Percentiles rank a stretch among this genome's conserved stretches.
Evolutionary conservation across 2,888 invertebrate species (phyloP).

Genomic region (Drosophila anomelani): DNA sequence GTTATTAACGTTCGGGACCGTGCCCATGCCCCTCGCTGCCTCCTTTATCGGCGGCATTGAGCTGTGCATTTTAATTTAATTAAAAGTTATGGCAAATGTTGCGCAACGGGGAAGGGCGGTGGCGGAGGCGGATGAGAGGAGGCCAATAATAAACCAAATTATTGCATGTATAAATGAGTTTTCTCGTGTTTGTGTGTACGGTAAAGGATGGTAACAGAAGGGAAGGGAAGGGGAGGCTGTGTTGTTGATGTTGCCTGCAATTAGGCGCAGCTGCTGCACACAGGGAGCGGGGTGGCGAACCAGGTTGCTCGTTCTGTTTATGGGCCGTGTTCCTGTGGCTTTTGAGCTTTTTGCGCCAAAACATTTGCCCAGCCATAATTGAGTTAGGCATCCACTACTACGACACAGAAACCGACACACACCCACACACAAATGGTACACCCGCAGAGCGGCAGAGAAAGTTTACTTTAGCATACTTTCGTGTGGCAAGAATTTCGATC

Average conservation of each 20-base stretch:
- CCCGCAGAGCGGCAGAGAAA: slow-evolving; percentile 26
- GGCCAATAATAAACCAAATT: slow-evolving; percentile 73
- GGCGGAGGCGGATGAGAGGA: slow-evolving; percentile 31
- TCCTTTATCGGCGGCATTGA: slow-evolving; percentile 49
- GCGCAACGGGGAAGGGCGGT: slow-evolving; percentile 37
- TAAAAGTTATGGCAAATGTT: slow-evolving; percentile 77
- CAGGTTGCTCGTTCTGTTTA: slow-evolving; percentile 40
- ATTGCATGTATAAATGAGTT: slow-evolving; percentile 79
- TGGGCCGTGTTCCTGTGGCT: slow-evolving; percentile 70
- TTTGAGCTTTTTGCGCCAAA: slow-evolving; percentile 73
- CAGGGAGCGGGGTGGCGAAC: slow-evolving; percentile 2
- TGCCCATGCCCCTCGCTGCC: slow-evolving; percentile 8
- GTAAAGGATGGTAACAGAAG: background rate
- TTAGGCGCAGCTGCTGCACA: slow-evolving; percentile 73
- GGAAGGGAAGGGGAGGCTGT: slow-evolving; percentile 1
- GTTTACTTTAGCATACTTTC: slow-evolving; percentile 62
- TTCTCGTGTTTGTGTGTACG: slow-evolving; percentile 36
- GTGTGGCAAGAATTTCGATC: slow-evolving; percentile 39
- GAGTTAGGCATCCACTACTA: slow-evolving; percentile 68
- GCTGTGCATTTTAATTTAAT: slow-evolving; percentile 78
- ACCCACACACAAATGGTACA: slow-evolving; percentile 4
- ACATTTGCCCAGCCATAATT: slow-evolving; percentile 71
- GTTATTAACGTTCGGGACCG: slow-evolving; percentile 65
- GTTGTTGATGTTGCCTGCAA: slow-evolving; percentile 64
- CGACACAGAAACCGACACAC: slow-evolving; percentile 17